A percentile compares a stretch with the other conserved stretches of the same genome.
Evolutionary conservation across 2,113 vertebrate genomes (phyloP).

Genomic region (Chlamydotis undulata): DNA sequence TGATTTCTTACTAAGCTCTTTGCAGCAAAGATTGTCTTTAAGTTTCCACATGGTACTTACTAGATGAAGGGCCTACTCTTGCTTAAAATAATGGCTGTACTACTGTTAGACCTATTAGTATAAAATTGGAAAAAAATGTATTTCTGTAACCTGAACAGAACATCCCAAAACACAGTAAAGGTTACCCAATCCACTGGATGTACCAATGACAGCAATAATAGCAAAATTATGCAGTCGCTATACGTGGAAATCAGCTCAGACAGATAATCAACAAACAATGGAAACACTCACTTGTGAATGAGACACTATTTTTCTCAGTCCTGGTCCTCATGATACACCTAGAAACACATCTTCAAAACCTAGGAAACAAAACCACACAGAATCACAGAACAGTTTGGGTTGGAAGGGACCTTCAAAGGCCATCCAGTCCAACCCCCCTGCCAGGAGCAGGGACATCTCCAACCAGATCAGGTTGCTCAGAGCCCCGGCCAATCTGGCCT

Average conservation of each 20-base stretch:
- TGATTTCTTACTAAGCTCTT: background rate
- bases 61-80: background rate
- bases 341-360: background rate
- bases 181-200: background rate
- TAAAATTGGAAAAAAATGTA: background rate
- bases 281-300: background rate
- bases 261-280: rapidly evolving
- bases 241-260: background rate
- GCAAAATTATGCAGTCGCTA: background rate
- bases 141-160: background rate
- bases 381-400: too few relatives aligned
- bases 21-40: background rate
- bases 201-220: background rate
- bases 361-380: background rate
- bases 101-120: background rate
- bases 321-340: background rate
- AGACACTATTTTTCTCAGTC: background rate
- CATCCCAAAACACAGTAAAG: background rate
- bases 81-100: background rate
- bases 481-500: too few relatives aligned
- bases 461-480: too few relatives aligned
- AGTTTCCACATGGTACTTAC: background rate
- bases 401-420: too few relatives aligned
- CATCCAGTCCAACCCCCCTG: too few relatives aligned
- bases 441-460: too few relatives aligned